phyloP scores from a whole-genome alignment of 2,888 invertebrate genomes.

The Drosophila nr. fundita region DNA sequence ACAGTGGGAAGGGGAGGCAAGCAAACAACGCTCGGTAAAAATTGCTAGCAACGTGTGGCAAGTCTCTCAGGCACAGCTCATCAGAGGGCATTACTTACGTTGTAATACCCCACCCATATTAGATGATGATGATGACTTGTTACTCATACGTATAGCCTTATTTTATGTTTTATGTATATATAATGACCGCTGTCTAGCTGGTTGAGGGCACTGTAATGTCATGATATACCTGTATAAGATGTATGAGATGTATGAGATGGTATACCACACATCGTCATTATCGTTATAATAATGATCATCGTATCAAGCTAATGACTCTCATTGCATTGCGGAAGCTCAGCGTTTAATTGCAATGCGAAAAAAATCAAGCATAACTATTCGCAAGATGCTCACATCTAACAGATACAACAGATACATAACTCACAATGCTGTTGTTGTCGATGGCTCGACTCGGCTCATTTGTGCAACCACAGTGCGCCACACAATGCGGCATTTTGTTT shows the following conservation, averaged over 20 bases:
- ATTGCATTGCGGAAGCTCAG: constrained; percentile 64
- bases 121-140: constrained; percentile 22
- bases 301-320: constrained; percentile 26
- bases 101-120: constrained; percentile 13
- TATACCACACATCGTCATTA: constrained; percentile 18
- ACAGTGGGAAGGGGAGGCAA: constrained; percentile 22
- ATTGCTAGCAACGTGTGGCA: constrained; percentile 14
- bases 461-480: constrained; percentile 46
- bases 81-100: constrained; percentile 24
- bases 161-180: constrained; percentile 9
- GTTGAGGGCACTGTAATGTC: constrained; percentile 25
- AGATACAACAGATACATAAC: constrained; percentile 51
- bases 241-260: background rate
- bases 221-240: constrained; percentile 11
- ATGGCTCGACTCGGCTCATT: constrained; percentile 47
- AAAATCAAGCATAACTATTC: constrained; percentile 39
- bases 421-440: constrained; percentile 32
- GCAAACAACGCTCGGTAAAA: constrained; percentile 10
- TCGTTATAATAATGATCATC: constrained; percentile 27
- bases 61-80: constrained; percentile 3
- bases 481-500: constrained; percentile 15
- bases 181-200: constrained; percentile 26
- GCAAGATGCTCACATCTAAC: constrained; percentile 49
- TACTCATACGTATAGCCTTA: constrained; percentile 4
- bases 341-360: constrained; percentile 73